Base-by-base conservation (phyloP, 2,797 vertebrate species). In the Bradypodion ventrale region DNA sequence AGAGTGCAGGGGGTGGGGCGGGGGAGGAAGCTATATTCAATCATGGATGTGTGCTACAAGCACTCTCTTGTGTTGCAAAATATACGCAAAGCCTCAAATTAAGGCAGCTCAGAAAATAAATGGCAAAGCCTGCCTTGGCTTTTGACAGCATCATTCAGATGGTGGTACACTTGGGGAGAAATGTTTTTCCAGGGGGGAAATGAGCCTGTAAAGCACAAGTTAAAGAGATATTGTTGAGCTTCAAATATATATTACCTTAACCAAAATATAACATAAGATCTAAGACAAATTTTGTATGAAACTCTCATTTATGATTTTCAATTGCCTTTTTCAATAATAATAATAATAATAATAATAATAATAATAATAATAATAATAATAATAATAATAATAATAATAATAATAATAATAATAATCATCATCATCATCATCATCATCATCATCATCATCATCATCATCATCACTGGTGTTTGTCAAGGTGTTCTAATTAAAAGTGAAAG, bases 31-130 rank as follows among this genome's bases (percentile, higher is more conserved):
- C 90, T 79, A 81, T 66, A 87, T 91, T 90, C 89, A 92, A 86
- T 90, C 90, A 80, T 62, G 49, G 75, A 15, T 35, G 84, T 80
- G 52, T 49, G 72, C 89, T 89, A 94, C 90, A 94, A 95, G 93
- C 9, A 89, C 78, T 89, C 89, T 83, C 93, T 93, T 95, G 93
- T 95, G 89, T 85, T 92, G 83, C 85, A 91, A 91, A 77, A 92
- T 91, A 94, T 93, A 91, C 91, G 90, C 88, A 93, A 59, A 94
- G 93, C 92, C 92, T 93, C 93, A 89, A 81, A 88, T 90, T 91
- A 85, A 90, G 82, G 90, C 91, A 90, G 90, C 90, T 92, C 92
- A 87, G 85, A 90, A 95, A 94, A 92, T 92, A 93, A 94, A 94
- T 90, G 91, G 87, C 80, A 85, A 92, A 88, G 92, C 60, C 86